Conservation (phyloP, 2,888 invertebrate genomes). For the Chrysodeixis includens region DNA sequence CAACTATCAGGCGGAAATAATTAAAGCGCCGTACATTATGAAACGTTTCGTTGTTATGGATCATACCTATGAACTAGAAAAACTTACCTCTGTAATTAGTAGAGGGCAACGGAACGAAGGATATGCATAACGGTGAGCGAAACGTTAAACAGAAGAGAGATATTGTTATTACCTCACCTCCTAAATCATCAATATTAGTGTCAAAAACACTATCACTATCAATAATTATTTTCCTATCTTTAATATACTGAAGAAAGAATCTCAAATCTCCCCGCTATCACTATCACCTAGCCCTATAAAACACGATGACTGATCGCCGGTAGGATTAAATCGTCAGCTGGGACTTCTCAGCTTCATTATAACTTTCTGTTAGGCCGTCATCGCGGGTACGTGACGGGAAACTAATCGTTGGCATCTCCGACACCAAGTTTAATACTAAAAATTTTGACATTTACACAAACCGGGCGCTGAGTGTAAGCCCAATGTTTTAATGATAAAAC, state of each 20-base stretch:
- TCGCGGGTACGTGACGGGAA: conserved; percentile 44
- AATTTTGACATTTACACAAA: conserved; percentile 44
- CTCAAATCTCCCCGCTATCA: conserved; percentile 10
- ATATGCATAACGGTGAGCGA: no score
- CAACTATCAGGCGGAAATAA: no score
- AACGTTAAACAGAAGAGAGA: no score
- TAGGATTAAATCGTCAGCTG: conserved; percentile 51
- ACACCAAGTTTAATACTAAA: conserved; percentile 36
- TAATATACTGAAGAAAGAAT: not conserved
- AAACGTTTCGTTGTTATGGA: no score
- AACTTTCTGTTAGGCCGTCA: conserved; percentile 50
- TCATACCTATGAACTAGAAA: no score
- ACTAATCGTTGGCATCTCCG: conserved; percentile 48
- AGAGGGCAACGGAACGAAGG: no score
- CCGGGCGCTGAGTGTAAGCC: conserved; percentile 21
- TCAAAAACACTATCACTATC: no score
- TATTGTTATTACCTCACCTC: no score
- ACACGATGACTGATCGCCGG: conserved; percentile 43
- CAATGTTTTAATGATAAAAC: conserved; percentile 55
- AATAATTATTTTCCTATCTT: no score
- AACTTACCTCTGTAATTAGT: no score
- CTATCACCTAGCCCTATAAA: conserved; percentile 16
- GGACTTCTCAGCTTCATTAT: conserved; percentile 52
- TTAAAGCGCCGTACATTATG: no score
- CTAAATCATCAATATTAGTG: no score